Evolutionary conservation across 64 coral and sea anemone genomes (phyloP).

Genomic region (Catalaphyllia jardinei): DNA sequence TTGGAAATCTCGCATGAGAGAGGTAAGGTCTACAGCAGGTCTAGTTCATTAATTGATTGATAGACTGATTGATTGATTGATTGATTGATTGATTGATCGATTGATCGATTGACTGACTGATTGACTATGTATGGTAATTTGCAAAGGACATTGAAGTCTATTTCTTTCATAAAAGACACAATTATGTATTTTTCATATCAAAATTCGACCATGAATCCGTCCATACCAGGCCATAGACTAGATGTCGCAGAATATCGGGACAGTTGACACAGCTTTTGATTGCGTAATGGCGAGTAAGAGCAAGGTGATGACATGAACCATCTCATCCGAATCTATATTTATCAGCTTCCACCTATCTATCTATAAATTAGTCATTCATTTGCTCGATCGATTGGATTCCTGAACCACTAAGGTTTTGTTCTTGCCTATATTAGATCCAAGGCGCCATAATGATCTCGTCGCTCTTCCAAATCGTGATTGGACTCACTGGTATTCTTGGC

Average conservation of each 20-base stretch:
- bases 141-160: no score
- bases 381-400: not conserved
- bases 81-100: not conserved
- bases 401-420: not conserved
- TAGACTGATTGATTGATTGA: not conserved
- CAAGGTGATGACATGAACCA: no score
- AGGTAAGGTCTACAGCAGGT: not conserved
- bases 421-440: constrained; percentile 58
- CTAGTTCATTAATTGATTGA: not conserved
- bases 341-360: not conserved
- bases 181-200: no score
- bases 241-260: no score
- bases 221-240: no score
- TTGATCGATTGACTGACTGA: not conserved
- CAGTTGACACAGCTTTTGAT: no score
- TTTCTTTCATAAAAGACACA: no score
- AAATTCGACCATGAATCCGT: no score
- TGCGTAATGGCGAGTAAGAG: no score
- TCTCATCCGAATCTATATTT: no score
- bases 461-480: constrained; percentile 81
- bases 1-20: constrained; percentile 25
- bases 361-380: not conserved
- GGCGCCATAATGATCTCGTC: constrained; percentile 88
- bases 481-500: constrained; percentile 75
- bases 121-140: not conserved